Evolutionary conservation across 2,888 invertebrate species (phyloP), one percentile per base, ranked within the genome.

Genomic region (Dicranocentrus wangi): DNA sequence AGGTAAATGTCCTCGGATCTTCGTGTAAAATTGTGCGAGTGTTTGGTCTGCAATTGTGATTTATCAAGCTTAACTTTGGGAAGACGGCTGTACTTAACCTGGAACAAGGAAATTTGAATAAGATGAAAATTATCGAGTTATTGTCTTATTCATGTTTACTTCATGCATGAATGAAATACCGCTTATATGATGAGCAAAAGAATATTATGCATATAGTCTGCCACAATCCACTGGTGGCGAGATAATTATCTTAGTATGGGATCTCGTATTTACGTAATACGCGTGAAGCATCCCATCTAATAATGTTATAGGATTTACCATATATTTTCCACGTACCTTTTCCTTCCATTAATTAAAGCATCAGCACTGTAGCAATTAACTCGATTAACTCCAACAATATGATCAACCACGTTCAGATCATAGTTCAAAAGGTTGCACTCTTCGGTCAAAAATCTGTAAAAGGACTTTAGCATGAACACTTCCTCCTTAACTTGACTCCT

Each of bases 1-100:
- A 28, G 21, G 53, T 58, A 2, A 17, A 21, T 13, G 17, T 13
- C 13, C 13, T 13, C 7, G 70, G 68, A 0, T 65, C 61, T 51
- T 83, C 83, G 19, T 76, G 69, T 7, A 83, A 28, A 43, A 83
- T 53, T 2, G 76, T 60, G 23, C 82, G 65, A 1, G 83, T 83
- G 27, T 83, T 83, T 53, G 83, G 83, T 25, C 68, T 42, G 27
- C 83, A 83, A 47, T 65, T 69, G 71, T 83, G 83, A 25, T 83
- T 83, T 27, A 83, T 66, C 68, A 83, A 75, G 27, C 81, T 82
- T 42, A 82, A 42, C 27, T 73, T 77, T 19, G 70, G 55, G 47
- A 83, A 83, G 19, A 83, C 63, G 2, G 78, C 75, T 0, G 83
- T 78, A 43, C 83, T 82, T 43, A 69, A 61, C 66, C 83, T 83